Evolutionary conservation across 2,113 vertebrate species (phyloP), one percentile per base, ranked within the genome.

Genomic region (Prolemur simus): DNA sequence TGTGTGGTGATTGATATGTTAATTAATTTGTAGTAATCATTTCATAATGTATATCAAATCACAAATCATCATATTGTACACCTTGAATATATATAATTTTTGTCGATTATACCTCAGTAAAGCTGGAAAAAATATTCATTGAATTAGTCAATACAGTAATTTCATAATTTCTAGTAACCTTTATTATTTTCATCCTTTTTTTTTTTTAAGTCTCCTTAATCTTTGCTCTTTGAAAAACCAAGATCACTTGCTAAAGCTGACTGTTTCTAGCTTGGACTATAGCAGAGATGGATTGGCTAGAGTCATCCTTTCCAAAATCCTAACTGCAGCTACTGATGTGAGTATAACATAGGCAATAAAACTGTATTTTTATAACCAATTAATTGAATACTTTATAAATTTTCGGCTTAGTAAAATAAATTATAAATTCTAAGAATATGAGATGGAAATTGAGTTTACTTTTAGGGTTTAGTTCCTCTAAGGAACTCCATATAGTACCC

Each of bases 141-240:
- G 12, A 91, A 45, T 94, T 91, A 52, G 39, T 94, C 86, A 52
- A 1, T 52, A 39, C 6, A 37, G 9, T 89, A 42, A 6, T 5
- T 97, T 97, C 58, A 8, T 89, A 42, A 6, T 5, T 97, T 97
- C 58, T 81, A 88, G 8, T 91, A 89, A 73, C 80, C 15, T 77
- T 89, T 37, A 84, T 94, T 88, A 52, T 90, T 84, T 77, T 89
- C 5, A 89, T 96, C 37, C 37, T 0, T 47, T 34, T 56, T 15
- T 96, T 73, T 73, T 42, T 14, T 73, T 42, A 47, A 32, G 99
- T 99, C 99, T 99, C 97, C 99, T 99, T 98, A 99, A 99, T 98
- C 99, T 99, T 97, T 99, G 99, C 97, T 99, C 99, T 85, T 98
- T 99, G 98, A 99, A 99, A 99, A 99, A 99, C 98, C 99, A 99